Evolutionary conservation across 2,797 vertebrate species (phyloP).

Genomic region (Melopsittacus undulatus): DNA sequence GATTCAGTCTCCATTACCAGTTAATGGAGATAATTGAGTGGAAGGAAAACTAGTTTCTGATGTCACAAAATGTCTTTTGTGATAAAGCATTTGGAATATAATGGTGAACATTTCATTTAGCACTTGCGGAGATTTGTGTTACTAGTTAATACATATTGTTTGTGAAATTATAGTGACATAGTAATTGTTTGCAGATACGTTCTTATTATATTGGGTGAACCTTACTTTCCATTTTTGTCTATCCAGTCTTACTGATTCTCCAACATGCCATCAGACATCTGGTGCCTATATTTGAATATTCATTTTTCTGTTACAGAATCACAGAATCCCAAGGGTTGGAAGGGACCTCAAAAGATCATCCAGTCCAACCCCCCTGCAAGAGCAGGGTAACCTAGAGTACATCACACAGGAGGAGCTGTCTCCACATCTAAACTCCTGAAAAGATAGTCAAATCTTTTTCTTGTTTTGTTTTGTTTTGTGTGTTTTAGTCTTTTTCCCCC

Average conservation of each 20-base stretch:
- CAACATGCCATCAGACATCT: constrained; percentile 11
- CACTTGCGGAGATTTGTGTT: not conserved
- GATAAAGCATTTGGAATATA: constrained; percentile 36
- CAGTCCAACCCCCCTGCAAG: too few species aligned
- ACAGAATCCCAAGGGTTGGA: too few species aligned
- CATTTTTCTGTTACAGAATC: not conserved
- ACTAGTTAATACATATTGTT: not conserved
- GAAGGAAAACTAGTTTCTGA: constrained; percentile 59
- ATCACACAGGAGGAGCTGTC: not conserved
- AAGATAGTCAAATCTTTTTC: not conserved
- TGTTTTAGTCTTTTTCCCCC: not conserved
- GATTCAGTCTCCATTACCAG: constrained; percentile 35
- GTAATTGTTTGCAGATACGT: constrained; percentile 49
- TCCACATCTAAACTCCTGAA: not conserved
- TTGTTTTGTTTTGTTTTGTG: not conserved
- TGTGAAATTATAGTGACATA: constrained; percentile 39
- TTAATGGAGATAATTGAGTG: constrained; percentile 63
- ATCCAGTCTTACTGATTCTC: constrained; percentile 23
- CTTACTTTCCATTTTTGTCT: constrained; percentile 35
- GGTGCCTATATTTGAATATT: constrained; percentile 16
- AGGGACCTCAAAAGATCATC: too few species aligned
- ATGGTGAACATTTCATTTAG: constrained; percentile 43
- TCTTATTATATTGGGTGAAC: not conserved
- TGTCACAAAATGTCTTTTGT: constrained; percentile 47
- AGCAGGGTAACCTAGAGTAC: too few species aligned